These are phyloP conservation scores for Cryptosula pallasiana DNA, from an alignment of 2,888 invertebrate genomes.

Conservation along the genomic window DNA sequence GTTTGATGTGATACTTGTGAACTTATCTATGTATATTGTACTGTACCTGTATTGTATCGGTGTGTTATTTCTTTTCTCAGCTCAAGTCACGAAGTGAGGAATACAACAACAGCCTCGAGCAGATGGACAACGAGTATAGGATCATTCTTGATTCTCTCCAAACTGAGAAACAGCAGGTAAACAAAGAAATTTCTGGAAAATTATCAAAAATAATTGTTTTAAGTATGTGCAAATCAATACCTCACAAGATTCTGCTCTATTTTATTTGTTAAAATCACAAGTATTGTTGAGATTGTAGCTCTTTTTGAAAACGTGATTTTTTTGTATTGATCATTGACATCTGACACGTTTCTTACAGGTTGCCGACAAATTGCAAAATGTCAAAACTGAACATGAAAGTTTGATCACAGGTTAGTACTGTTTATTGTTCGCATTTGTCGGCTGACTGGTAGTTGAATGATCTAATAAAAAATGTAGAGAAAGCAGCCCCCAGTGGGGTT, in stretches of 20 bases:
- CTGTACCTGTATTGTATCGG: background rate
- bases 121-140: conserved; percentile 11
- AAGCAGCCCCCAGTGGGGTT: conserved; percentile 16
- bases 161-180: conserved; percentile 9
- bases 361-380: background rate
- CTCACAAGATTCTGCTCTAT: no score
- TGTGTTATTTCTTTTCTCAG: background rate
- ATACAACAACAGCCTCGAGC: background rate
- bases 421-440: background rate
- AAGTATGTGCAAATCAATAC: no score
- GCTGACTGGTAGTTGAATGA: no score
- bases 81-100: background rate
- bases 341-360: background rate
- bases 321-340: no score
- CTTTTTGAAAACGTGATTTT: no score
- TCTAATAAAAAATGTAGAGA: background rate
- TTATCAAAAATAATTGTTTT: no score
- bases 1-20: no score
- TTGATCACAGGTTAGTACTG: background rate
- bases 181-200: no score
- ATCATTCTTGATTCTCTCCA: conserved; percentile 8
- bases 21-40: background rate
- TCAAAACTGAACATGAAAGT: background rate
- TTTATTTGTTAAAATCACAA: no score
- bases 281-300: no score